phyloP scores from a whole-genome alignment of 2,113 vertebrate genomes.

The Micronisus gabar region DNA sequence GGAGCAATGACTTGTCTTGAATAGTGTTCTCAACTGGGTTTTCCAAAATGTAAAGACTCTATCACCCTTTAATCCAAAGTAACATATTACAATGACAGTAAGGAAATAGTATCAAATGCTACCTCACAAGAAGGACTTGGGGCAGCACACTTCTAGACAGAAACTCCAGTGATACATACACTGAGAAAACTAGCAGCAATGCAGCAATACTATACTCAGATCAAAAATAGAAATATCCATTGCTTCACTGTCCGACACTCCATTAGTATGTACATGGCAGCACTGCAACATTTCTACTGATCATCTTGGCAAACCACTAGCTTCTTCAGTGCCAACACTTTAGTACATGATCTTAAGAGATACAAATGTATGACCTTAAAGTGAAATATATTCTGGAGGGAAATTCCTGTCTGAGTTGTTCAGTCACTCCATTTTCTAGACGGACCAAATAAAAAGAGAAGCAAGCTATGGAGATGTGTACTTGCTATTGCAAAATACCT shows the following conservation, averaged over 20 bases:
- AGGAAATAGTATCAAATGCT: not conserved
- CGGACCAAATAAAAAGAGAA: not conserved
- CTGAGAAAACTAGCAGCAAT: not conserved
- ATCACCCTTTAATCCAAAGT: not conserved
- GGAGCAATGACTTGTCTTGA: not conserved
- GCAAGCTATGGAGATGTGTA: not conserved
- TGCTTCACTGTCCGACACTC: not conserved
- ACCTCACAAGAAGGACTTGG: not conserved
- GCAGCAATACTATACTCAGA: not conserved
- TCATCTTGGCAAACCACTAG: not conserved
- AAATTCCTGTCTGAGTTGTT: not conserved
- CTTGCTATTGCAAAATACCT: not conserved
- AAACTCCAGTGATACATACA: not conserved
- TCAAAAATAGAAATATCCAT: not conserved
- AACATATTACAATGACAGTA: not conserved
- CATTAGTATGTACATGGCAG: not conserved
- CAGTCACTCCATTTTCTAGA: not conserved
- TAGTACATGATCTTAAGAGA: not conserved
- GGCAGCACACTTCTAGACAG: not conserved
- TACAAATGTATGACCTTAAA: not conserved
- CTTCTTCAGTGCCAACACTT: not conserved
- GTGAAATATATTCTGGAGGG: not conserved
- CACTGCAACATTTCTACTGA: not conserved
- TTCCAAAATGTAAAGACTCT: not conserved
- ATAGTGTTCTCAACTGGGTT: not conserved